phyloP scores from a whole-genome alignment of 23 tunicate genomes.

The Botrylloides violaceus region DNA sequence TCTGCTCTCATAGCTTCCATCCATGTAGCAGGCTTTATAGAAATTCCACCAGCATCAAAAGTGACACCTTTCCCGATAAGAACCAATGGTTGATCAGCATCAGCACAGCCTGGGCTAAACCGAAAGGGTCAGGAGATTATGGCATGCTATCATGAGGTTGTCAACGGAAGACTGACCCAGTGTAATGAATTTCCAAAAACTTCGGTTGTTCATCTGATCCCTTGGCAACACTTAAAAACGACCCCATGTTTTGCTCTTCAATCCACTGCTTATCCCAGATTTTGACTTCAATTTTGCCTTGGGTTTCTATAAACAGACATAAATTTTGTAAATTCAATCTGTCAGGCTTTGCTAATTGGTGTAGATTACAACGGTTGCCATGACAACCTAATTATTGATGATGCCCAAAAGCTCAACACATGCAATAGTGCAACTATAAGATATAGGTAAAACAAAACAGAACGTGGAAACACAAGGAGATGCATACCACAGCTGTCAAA shows the following conservation, averaged over 20 bases:
- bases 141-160: background rate
- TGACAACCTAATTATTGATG: background rate
- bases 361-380: background rate
- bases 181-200: constrained; percentile 76
- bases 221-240: constrained; percentile 80
- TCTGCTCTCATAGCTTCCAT: constrained; percentile 96
- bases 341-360: background rate
- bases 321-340: background rate
- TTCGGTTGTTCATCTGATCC: constrained; percentile 76
- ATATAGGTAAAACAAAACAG: background rate
- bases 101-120: background rate
- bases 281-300: constrained; percentile 24
- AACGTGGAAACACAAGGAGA: too few species aligned
- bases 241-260: constrained; percentile 70
- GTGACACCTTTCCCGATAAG: constrained; percentile 95
- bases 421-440: background rate
- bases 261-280: constrained; percentile 56
- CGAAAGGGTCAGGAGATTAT: background rate
- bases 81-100: constrained; percentile 28
- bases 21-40: constrained; percentile 76
- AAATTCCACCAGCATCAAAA: constrained; percentile 86
- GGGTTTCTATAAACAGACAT: background rate
- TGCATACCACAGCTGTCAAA: constrained; percentile 16
- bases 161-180: constrained; percentile 27
- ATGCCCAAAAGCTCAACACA: background rate